A percentile compares a stretch with the other conserved stretches of the same genome.
These are phyloP conservation scores for Megaleporinus macrocephalus DNA, from an alignment of 2,113 vertebrate species.

Conservation along the genomic window DNA sequence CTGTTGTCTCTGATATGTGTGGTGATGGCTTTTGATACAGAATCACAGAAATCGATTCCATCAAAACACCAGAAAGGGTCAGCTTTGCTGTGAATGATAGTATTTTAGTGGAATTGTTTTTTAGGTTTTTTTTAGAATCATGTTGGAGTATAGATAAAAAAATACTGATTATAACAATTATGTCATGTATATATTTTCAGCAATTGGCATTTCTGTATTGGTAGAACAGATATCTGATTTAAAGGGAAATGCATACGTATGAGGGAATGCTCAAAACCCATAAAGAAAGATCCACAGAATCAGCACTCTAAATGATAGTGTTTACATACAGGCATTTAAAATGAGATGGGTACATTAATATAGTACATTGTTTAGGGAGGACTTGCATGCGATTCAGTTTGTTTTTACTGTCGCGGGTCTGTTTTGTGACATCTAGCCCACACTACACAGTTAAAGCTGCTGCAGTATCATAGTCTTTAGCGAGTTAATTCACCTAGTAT, in stretches of 20 bases:
- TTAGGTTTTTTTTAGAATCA: background rate
- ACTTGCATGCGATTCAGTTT: background rate
- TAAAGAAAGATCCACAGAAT: background rate
- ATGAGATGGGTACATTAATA: background rate
- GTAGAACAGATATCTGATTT: conserved; percentile 11
- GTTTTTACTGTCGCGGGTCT: background rate
- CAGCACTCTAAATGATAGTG: background rate
- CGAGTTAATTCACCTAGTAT: background rate
- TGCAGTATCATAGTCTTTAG: conserved; percentile 12
- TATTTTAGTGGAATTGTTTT: conserved; percentile 20
- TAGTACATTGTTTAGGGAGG: background rate
- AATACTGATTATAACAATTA: conserved; percentile 1
- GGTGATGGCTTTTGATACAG: background rate
- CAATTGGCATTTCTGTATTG: conserved; percentile 19
- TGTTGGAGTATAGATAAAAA: conserved; percentile 27
- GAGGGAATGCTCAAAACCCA: background rate
- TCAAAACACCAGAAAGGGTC: background rate
- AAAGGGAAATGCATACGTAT: background rate
- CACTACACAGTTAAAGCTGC: conserved; percentile 12
- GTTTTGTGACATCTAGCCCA: conserved; percentile 11
- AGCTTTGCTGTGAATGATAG: conserved; percentile 35
- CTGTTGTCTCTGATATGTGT: background rate
- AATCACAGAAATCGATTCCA: background rate
- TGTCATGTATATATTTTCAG: background rate
- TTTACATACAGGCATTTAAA: conserved; percentile 1